A percentile compares a stretch with the other conserved stretches of the same genome.
Conservation (phyloP, 1,140 invertebrate genomes). For the Drosophila oshimai region DNA sequence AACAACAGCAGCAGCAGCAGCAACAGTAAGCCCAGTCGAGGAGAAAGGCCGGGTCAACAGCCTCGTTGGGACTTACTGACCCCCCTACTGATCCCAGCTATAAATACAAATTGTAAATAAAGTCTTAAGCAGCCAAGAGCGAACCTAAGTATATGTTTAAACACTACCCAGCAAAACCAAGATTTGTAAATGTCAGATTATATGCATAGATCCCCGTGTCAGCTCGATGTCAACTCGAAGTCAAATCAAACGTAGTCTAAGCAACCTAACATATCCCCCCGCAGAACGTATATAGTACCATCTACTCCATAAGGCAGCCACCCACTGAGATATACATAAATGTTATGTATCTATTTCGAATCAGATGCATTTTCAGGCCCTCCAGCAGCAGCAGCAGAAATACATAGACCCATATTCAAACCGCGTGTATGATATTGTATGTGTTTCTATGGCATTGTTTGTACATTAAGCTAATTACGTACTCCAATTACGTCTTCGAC, state of each 20-base stretch:
- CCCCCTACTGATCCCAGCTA: too few species aligned
- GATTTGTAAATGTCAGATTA: slow-evolving; percentile 47
- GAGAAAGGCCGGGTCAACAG: slow-evolving; percentile 25
- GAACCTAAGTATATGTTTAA: slow-evolving; percentile 69
- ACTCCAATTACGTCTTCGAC: slow-evolving; percentile 66
- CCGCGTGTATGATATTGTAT: slow-evolving; percentile 44
- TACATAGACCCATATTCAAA: slow-evolving; percentile 16
- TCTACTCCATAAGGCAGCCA: slow-evolving; percentile 27
- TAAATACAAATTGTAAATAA: slow-evolving; percentile 79
- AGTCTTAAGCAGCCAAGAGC: slow-evolving; percentile 70
- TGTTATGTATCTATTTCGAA: slow-evolving; percentile 29
- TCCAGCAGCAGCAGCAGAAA: slow-evolving; percentile 5
- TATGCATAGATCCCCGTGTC: slow-evolving; percentile 27
- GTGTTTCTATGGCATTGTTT: slow-evolving; percentile 53
- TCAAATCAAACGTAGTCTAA: slow-evolving; percentile 62
- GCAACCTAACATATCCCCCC: slow-evolving; percentile 75
- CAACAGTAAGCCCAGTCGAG: slow-evolving; percentile 39
- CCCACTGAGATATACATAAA: slow-evolving; percentile 44
- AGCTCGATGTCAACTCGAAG: slow-evolving; percentile 21
- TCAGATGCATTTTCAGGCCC: slow-evolving; percentile 10
- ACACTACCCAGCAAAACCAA: slow-evolving; percentile 11
- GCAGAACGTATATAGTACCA: slow-evolving; percentile 17
- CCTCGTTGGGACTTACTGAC: too few species aligned
- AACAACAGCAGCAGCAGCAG: slow-evolving; percentile 15
- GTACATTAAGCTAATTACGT: slow-evolving; percentile 55